Percentiles rank a stretch among this genome's conserved stretches.
Conservation (phyloP, 2,797 vertebrate species). For the Neopelma chrysocephalum region DNA sequence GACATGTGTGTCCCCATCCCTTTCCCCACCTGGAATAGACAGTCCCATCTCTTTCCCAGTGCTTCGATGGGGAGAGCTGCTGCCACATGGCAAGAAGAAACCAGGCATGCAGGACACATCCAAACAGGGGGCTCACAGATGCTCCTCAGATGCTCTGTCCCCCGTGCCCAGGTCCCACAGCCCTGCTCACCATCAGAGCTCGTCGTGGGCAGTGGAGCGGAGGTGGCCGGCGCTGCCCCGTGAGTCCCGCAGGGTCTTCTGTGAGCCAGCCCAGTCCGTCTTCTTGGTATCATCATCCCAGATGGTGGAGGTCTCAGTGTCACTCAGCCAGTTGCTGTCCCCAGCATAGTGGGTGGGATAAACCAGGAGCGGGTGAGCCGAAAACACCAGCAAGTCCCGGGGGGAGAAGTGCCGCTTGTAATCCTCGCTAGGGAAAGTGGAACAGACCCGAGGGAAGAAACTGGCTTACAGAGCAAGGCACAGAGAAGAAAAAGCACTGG, state of each 20-base stretch:
- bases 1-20: not conserved
- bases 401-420: conserved; percentile 89
- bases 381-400: conserved; percentile 88
- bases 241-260: conserved; percentile 86
- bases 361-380: conserved; percentile 87
- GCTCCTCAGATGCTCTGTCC: not conserved
- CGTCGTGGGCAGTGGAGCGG: conserved; percentile 78
- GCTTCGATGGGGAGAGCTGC: not conserved
- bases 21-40: not conserved
- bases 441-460: not conserved
- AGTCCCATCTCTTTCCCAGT: not conserved
- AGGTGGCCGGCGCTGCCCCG: conserved; percentile 47
- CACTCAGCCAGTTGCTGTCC: conserved; percentile 90
- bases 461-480: not conserved
- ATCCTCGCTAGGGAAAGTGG: conserved; percentile 77
- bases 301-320: conserved; percentile 95
- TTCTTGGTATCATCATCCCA: conserved; percentile 90
- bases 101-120: not conserved
- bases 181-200: conserved; percentile 79
- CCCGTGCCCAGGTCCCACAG: accelerated
- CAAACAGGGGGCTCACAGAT: accelerated
- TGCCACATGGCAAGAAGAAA: not conserved
- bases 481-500: not conserved
- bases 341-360: conserved; percentile 93
- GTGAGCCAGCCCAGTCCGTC: conserved; percentile 89